Evolutionary conservation across 2,888 invertebrate species (phyloP), one percentile per base, ranked within the genome.

Genomic region (Clepsis dumicolana): DNA sequence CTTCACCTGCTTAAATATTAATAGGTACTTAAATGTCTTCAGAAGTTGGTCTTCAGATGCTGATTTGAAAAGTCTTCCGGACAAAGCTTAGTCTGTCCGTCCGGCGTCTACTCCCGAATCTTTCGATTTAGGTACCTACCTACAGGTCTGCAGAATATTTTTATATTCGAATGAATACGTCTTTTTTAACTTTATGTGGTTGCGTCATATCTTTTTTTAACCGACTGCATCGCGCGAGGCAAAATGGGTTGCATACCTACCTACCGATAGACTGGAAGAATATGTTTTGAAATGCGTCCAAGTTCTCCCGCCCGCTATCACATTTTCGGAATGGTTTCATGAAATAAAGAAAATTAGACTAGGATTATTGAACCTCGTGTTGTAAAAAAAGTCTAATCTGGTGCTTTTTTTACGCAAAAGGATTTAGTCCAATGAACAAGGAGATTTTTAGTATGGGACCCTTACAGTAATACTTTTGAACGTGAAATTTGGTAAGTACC

Each of bases 211-310:
- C 18, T 44, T 12, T 21, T 48, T 48, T 21, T 48, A 48, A 3
- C n/a, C 48, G 48, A 48, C 48, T 48, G 48, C 48, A 48, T 21
- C 48, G 44, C 8, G n/a, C 18, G 48, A 21, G 21, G 21, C 48
- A 21, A 21, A 48, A 10, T 21, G 10, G 48, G 18, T 48, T 48
- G 48, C 48, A 48, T 48, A 48, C 61, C 50, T n/a, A n/a, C n/a
- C n/a, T n/a, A n/a, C n/a, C n/a, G n/a, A 7, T 21, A 21, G 14
- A 48, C 52, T 50, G 48, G 21, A 27, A 14, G 52, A 52, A 24
- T 27, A 27, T 52, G n/a, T 52, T 24, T 50, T 52, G 52, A 52
- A 52, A 52, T 52, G 27, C 27, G 27, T 52, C 52, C 52, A 52
- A 52, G 48, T 48, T 48, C 21, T 48, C 21, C 48, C 48, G 48